Conservation (phyloP, 2,113 vertebrate genomes). For the Camelus bactrianus region DNA sequence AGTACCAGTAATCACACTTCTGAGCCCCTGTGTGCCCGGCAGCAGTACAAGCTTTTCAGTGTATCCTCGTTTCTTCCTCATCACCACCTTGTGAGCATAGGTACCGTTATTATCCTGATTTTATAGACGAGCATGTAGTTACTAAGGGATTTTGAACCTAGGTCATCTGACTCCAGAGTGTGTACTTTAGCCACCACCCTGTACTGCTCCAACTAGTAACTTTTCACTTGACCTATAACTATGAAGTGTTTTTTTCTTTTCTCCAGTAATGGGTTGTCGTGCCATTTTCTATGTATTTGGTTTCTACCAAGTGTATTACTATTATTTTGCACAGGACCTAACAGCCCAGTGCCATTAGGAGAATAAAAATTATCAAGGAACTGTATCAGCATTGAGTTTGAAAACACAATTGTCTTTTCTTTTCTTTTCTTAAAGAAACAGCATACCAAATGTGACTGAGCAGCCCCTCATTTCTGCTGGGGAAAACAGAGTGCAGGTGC, state of each 20-base stretch:
- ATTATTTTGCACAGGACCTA: neutral
- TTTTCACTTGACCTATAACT: neutral
- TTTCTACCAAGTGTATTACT: neutral
- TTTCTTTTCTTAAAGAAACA: constrained; percentile 87
- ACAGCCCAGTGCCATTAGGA: neutral
- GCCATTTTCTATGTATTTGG: neutral
- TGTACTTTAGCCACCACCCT: neutral
- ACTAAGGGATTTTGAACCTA: neutral
- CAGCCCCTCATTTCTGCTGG: constrained; percentile 87
- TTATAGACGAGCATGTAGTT: neutral
- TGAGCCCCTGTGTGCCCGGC: neutral
- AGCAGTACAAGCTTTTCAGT: rapidly evolving
- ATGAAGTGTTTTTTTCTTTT: neutral
- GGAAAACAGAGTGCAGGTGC: constrained; percentile 95
- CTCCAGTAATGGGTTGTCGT: neutral
- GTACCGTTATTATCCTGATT: neutral
- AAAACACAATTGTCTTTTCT: constrained; percentile 26
- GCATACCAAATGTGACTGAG: constrained; percentile 89
- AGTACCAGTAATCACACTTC: rapidly evolving
- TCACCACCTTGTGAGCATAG: neutral
- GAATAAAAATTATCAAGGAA: neutral
- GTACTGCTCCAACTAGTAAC: rapidly evolving
- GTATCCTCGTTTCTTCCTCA: neutral
- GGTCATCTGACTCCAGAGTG: neutral
- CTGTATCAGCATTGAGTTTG: neutral